Percentiles rank a stretch among this genome's conserved stretches.
phyloP scores from a whole-genome alignment of 2,113 vertebrate species.

The Uria lomvia region DNA sequence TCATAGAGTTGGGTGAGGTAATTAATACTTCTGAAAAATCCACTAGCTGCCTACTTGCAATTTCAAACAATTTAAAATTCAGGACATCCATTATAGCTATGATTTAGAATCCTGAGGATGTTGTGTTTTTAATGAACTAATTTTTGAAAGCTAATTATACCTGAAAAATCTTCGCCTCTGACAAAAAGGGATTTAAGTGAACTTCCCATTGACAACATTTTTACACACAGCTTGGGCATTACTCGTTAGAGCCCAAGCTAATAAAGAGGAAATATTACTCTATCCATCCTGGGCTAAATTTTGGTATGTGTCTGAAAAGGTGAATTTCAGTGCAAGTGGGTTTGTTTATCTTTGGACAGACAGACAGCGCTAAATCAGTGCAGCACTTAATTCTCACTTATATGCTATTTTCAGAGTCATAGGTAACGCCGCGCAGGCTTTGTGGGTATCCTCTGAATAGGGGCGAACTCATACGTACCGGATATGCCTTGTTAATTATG shows the following conservation, averaged over 20 bases:
- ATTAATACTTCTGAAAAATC: not conserved
- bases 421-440: not conserved
- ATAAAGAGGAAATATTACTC: not conserved
- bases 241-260: not conserved
- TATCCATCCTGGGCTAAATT: not conserved
- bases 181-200: not conserved
- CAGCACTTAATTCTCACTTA: not conserved
- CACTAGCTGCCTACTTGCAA: not conserved
- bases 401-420: not conserved
- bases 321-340: not conserved
- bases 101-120: not conserved
- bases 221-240: not conserved
- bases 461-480: fast-evolving
- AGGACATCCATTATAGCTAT: not conserved
- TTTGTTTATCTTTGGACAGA: not conserved
- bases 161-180: not conserved
- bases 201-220: not conserved
- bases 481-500: not conserved
- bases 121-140: not conserved
- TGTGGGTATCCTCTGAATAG: not conserved
- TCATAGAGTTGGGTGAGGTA: not conserved
- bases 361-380: not conserved
- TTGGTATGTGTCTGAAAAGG: not conserved
- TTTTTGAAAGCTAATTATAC: conserved; percentile 7
- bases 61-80: not conserved